Base-by-base conservation (phyloP, 2,888 invertebrate species). In the Oscheius onirici region DNA sequence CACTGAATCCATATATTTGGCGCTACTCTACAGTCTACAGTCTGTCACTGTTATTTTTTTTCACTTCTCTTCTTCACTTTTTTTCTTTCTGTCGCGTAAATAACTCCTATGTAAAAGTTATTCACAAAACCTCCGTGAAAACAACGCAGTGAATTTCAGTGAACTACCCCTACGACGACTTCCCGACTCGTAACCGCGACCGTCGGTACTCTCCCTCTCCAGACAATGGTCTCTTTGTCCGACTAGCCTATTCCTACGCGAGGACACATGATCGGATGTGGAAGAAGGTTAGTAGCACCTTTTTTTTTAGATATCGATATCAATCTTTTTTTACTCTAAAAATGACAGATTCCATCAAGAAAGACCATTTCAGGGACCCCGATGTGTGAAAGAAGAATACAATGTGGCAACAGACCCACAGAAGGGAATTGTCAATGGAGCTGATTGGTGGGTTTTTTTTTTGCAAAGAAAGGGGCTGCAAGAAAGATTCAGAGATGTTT, bases 91-190 rank as follows among this genome's bases (percentile, higher is more conserved):
- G n/a, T n/a, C n/a, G n/a, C n/a, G n/a, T n/a, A n/a, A n/a, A n/a
- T n/a, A n/a, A n/a, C n/a, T n/a, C n/a, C n/a, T n/a, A n/a, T n/a
- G n/a, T n/a, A n/a, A n/a, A n/a, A n/a, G n/a, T n/a, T n/a, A 2
- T 26, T 26, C 13, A 40, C 3, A 26, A 20, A 54, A 10, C 3
- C 15, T 8, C 28, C 20, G 1, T 6, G 22, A 5, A 43, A 5
- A 43, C 5, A 17, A 17, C 24, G 2, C 24, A 13, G 11, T 41
- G 58, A n/a, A 52, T 69, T 71, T 65, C 76, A 72, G 85, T 85
- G 26, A 99, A 95, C 86, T 97, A 97, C 89, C 97, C 97, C 0
- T 97, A 93, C 88, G 97, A 97, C 89, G 95, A 95, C 88, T 94
- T 94, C n/a, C 82, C 82, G 24, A 75, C 76, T 52, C 71, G 80